Conservation (phyloP, 2,797 vertebrate genomes). For the Sternarchorhynchus goeldii region DNA sequence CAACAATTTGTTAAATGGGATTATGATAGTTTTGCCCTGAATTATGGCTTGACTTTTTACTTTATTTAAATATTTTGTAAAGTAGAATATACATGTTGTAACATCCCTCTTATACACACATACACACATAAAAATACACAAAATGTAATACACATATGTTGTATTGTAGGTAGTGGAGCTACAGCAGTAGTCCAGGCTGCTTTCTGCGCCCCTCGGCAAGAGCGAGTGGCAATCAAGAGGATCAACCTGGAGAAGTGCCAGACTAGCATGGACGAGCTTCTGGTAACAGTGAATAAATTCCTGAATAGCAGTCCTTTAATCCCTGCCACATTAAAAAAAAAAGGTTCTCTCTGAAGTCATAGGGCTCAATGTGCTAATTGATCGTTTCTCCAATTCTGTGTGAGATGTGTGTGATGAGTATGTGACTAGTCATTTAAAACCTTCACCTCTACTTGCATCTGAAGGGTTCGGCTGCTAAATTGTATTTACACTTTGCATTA, state of each 20-base stretch:
- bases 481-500: too few species aligned
- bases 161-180: constrained; percentile 89
- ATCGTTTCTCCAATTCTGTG: too few species aligned
- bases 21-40: too few species aligned
- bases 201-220: constrained; percentile 92
- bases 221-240: constrained; percentile 98
- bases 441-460: too few species aligned
- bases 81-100: too few species aligned
- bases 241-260: constrained; percentile 99
- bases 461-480: too few species aligned
- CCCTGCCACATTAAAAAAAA: constrained; percentile 10
- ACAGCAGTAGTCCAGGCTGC: constrained; percentile 98
- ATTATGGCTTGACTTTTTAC: too few species aligned
- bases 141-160: constrained; percentile 36
- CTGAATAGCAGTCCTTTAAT: constrained; percentile 55
- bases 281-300: constrained; percentile 80
- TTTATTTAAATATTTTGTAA: too few species aligned
- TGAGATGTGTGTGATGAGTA: too few species aligned
- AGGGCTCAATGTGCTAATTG: background rate
- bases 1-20: too few species aligned
- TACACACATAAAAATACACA: too few species aligned
- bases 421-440: too few species aligned
- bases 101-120: background rate
- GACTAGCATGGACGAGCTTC: constrained; percentile 98
- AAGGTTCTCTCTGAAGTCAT: background rate